Percentiles rank a stretch among this genome's conserved stretches.
These are phyloP conservation scores for Chloroceryle inda DNA, from an alignment of 2,797 vertebrate species.

Conservation along the genomic window DNA sequence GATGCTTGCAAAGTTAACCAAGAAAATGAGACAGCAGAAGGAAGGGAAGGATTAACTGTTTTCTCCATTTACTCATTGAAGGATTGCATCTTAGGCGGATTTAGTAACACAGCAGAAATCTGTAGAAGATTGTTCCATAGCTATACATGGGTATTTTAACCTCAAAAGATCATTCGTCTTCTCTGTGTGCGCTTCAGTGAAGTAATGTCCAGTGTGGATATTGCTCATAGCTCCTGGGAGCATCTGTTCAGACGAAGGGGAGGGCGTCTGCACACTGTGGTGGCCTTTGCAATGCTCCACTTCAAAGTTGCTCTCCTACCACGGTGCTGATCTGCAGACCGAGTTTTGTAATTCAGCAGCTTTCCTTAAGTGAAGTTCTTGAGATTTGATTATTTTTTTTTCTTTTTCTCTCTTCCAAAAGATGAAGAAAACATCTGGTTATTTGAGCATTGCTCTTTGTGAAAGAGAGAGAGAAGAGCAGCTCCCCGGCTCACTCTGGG, in stretches of 20 bases:
- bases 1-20: background rate
- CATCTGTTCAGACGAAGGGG: background rate
- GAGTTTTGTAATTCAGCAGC: background rate
- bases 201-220: background rate
- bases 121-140: rapidly evolving
- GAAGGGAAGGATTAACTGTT: background rate
- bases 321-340: rapidly evolving
- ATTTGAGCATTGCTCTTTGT: constrained; percentile 28
- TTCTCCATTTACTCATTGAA: background rate
- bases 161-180: background rate
- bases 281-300: background rate
- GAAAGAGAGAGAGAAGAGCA: background rate
- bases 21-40: background rate
- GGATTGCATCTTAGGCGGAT: rapidly evolving
- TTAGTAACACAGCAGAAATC: background rate
- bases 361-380: background rate
- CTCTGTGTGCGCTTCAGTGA: background rate
- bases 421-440: constrained; percentile 13
- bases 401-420: background rate
- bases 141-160: background rate
- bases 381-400: background rate
- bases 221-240: background rate
- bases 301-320: background rate
- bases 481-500: background rate
- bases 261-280: rapidly evolving